These are phyloP conservation scores for Galerucella calmariensis DNA, from an alignment of 2,888 invertebrate species.

Conservation along the genomic window DNA sequence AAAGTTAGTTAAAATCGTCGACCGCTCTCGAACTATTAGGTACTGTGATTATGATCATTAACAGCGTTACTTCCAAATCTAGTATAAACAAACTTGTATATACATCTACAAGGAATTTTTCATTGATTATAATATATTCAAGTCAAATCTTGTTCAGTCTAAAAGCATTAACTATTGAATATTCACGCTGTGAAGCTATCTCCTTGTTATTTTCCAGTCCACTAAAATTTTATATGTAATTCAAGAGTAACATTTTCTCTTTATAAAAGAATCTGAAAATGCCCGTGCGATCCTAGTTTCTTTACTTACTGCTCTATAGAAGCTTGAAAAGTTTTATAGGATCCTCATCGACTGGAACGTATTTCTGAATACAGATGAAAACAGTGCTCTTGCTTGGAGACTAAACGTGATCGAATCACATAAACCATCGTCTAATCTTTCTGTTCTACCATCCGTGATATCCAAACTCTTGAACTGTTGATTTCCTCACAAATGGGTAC, in stretches of 20 bases:
- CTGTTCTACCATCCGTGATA: neutral
- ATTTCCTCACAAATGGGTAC: neutral
- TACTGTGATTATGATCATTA: no score
- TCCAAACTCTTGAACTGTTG: constrained; percentile 1
- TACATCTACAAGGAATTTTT: no score
- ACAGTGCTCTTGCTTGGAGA: neutral
- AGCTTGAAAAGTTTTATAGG: neutral
- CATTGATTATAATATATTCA: no score
- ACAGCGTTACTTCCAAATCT: no score
- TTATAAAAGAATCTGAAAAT: neutral
- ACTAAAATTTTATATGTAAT: neutral
- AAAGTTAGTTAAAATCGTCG: no score
- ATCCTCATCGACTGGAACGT: neutral
- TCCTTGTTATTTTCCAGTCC: neutral
- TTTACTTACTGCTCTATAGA: neutral
- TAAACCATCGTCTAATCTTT: neutral
- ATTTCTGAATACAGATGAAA: neutral
- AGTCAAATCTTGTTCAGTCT: no score
- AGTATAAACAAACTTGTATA: no score
- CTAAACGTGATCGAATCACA: neutral
- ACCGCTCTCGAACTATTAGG: no score
- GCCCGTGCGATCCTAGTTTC: neutral
- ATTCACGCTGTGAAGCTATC: no score
- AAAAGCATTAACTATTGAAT: no score
- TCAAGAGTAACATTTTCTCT: neutral